Evolutionary conservation across 2,113 vertebrate genomes (phyloP).

Genomic region (Colinus virginianus): DNA sequence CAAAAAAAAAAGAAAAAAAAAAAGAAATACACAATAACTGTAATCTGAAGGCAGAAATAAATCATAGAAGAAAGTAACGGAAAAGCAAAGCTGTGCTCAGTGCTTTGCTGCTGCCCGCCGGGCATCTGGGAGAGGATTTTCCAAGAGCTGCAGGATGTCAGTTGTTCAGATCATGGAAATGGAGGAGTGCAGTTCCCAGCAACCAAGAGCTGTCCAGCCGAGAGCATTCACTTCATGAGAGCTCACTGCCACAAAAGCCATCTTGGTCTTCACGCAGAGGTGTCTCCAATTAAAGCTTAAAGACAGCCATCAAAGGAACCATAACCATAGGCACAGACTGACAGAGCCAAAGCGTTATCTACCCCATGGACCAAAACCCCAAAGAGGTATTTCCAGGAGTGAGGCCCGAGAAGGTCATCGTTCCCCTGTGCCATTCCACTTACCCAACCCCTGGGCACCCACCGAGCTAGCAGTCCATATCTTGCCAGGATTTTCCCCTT

Average conservation of each 20-base stretch:
- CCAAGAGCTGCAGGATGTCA: not conserved
- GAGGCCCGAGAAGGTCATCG: not conserved
- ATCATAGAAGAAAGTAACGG: not conserved
- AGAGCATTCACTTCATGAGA: not conserved
- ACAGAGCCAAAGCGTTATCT: not conserved
- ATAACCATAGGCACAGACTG: not conserved
- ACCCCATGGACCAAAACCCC: not conserved
- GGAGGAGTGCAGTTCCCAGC: not conserved
- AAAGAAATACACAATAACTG: not conserved
- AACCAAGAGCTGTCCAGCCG: accelerated
- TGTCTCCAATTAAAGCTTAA: not conserved
- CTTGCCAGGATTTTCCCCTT: not conserved
- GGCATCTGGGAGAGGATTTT: not conserved
- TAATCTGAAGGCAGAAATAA: not conserved
- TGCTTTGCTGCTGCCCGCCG: not conserved
- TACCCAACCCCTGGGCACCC: not conserved
- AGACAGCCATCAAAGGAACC: not conserved
- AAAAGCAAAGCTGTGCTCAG: not conserved
- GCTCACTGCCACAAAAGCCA: not conserved
- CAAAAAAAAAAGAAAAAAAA: no score
- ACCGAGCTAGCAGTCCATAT: not conserved
- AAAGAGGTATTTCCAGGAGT: not conserved
- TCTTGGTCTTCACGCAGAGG: not conserved
- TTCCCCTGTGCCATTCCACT: not conserved
- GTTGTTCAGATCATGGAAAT: not conserved